These are phyloP conservation scores for Lepisosteus osseus DNA, from an alignment of 2,113 vertebrate species.

Conservation along the genomic window DNA sequence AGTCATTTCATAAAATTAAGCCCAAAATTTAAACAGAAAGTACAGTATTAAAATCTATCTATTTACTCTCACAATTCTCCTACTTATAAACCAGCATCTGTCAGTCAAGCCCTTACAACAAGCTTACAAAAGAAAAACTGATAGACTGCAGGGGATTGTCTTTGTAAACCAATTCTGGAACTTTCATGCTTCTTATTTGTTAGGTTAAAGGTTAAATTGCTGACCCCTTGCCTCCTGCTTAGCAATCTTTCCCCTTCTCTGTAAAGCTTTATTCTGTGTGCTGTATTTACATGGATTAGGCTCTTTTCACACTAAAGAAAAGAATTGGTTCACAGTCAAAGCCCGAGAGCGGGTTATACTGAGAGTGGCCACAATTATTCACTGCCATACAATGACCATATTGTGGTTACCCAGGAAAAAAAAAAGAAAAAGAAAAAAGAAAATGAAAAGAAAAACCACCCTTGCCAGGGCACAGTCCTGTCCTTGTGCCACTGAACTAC, in stretches of 20 bases:
- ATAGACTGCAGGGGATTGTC: slow-evolving; percentile 91
- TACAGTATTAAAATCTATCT: slow-evolving; percentile 20
- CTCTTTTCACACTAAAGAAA: slow-evolving; percentile 95
- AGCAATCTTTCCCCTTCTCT: slow-evolving; percentile 81
- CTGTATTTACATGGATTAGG: slow-evolving; percentile 99
- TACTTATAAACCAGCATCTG: slow-evolving; percentile 61
- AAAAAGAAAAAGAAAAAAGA: slow-evolving; percentile 36
- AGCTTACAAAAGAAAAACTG: slow-evolving; percentile 82
- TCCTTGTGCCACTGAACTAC: slow-evolving; percentile 92
- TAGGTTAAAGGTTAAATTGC: slow-evolving; percentile 99
- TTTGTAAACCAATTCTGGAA: slow-evolving; percentile 99
- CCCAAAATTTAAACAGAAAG: not conserved
- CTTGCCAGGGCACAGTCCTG: slow-evolving; percentile 90
- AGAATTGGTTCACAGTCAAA: slow-evolving; percentile 97
- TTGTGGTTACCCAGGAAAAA: slow-evolving; percentile 89
- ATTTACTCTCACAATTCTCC: slow-evolving; percentile 31
- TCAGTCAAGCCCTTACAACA: slow-evolving; percentile 83
- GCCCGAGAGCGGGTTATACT: slow-evolving; percentile 92
- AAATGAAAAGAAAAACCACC: slow-evolving; percentile 68
- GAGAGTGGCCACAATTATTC: slow-evolving; percentile 99
- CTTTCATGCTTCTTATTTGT: slow-evolving; percentile 99
- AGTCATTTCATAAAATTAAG: no score
- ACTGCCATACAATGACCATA: slow-evolving; percentile 97
- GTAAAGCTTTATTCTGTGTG: slow-evolving; percentile 91
- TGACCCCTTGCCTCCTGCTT: slow-evolving; percentile 90